Evolutionary conservation across 2,113 vertebrate genomes (phyloP).

Genomic region (Atherinomorus stipes): DNA sequence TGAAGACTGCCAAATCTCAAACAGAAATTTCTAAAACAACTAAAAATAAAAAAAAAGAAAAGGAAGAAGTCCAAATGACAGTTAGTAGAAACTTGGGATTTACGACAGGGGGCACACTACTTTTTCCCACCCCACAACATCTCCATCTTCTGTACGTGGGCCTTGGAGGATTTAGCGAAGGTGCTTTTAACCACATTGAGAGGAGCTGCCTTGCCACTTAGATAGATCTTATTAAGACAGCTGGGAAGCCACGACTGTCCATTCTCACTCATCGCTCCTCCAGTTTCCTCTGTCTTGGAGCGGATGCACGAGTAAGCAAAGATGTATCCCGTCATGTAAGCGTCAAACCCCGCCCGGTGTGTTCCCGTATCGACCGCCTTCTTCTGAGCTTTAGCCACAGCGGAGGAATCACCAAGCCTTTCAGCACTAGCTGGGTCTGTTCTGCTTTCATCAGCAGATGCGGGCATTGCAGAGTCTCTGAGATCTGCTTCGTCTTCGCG

Average conservation of each 20-base stretch:
- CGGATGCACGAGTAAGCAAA: conserved; percentile 87
- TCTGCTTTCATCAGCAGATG: background rate
- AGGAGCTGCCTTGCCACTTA: conserved; percentile 93
- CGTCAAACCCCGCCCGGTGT: conserved; percentile 95
- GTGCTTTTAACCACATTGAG: conserved; percentile 94
- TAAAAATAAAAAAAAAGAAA: no score
- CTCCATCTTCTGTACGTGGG: conserved; percentile 92
- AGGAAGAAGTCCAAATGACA: no score
- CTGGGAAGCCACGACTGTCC: conserved; percentile 79
- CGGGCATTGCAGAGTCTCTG: background rate
- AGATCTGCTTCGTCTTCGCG: conserved; percentile 4
- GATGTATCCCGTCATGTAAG: conserved; percentile 97
- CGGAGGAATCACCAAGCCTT: background rate
- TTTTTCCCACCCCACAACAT: conserved; percentile 82
- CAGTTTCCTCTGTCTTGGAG: conserved; percentile 55
- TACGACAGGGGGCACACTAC: conserved; percentile 21
- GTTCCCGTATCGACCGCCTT: conserved; percentile 79
- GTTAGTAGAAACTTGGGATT: no score
- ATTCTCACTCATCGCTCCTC: background rate
- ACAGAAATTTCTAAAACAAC: no score
- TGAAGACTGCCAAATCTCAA: no score
- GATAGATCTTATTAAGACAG: conserved; percentile 94
- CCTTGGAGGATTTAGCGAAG: conserved; percentile 93
- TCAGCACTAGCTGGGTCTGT: background rate
- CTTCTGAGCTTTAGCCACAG: conserved; percentile 9